Evolutionary conservation across 2,113 vertebrate genomes (phyloP).

Genomic region (Sorex araneus): DNA sequence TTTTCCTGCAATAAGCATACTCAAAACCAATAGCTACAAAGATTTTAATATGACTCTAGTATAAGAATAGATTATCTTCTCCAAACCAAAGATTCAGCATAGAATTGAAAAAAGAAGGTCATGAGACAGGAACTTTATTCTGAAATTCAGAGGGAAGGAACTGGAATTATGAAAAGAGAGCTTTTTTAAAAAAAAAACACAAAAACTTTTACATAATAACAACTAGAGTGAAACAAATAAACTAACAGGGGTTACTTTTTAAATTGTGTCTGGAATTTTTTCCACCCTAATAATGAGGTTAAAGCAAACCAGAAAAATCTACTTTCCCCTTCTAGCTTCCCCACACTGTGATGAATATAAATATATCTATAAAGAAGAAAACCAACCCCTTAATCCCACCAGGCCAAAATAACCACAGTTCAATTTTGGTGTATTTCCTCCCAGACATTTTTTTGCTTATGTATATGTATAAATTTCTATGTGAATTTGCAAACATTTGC

Average conservation of each 20-base stretch:
- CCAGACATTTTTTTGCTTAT: not conserved
- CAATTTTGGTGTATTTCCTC: conserved; percentile 20
- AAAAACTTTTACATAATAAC: not conserved
- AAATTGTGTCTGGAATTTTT: not conserved
- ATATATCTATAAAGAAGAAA: conserved; percentile 55
- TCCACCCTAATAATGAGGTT: not conserved
- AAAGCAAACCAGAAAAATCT: not conserved
- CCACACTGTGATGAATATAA: not conserved
- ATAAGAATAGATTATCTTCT: no score
- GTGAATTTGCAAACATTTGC: conserved; percentile 23
- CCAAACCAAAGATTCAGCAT: not conserved
- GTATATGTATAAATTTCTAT: not conserved
- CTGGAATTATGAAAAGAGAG: conserved; percentile 15
- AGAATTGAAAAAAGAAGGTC: not conserved
- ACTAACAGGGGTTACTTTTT: not conserved
- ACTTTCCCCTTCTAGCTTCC: not conserved
- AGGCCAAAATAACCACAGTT: conserved; percentile 1
- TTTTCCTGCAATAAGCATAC: not conserved
- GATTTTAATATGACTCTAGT: no score
- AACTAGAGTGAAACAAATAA: conserved; percentile 13
- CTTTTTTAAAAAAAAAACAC: not conserved
- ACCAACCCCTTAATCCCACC: conserved; percentile 4
- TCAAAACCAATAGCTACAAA: conserved; percentile 33
- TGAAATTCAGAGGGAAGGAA: not conserved
- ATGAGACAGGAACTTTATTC: not conserved